Evolutionary conservation across 2,888 invertebrate genomes (phyloP).

Genomic region (Theretra japonica): DNA sequence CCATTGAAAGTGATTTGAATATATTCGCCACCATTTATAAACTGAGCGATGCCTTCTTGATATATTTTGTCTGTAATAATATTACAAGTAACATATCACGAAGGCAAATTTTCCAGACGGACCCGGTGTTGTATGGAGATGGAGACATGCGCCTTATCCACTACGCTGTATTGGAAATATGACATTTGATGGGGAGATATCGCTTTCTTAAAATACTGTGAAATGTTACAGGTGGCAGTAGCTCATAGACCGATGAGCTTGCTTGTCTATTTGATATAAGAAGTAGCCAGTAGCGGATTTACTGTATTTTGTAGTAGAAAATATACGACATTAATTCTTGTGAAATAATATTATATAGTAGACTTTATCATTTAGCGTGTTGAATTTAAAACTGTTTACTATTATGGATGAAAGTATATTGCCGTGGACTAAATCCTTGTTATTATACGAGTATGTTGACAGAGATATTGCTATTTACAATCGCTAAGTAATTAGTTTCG

Average conservation of each 20-base stretch:
- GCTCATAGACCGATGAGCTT: not conserved
- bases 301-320: not conserved
- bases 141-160: conserved; percentile 9
- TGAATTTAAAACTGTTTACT: not conserved
- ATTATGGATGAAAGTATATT: not conserved
- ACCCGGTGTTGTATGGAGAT: conserved; percentile 10
- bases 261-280: not conserved
- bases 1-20: not conserved
- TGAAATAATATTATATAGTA: no score
- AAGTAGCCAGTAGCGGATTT: conserved; percentile 11
- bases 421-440: not conserved
- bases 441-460: not conserved
- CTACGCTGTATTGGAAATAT: not conserved
- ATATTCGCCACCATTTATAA: not conserved
- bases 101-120: not conserved
- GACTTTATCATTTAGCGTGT: not conserved
- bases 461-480: not conserved
- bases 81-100: not conserved
- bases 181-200: not conserved
- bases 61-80: not conserved
- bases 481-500: conserved; percentile 3
- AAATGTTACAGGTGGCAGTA: conserved; percentile 1
- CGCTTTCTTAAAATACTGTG: not conserved
- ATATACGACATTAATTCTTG: not conserved
- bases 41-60: conserved; percentile 9